A percentile compares a stretch with the other conserved stretches of the same genome.
Evolutionary conservation across 1,140 invertebrate genomes (phyloP).

Genomic region (Euura lappo): DNA sequence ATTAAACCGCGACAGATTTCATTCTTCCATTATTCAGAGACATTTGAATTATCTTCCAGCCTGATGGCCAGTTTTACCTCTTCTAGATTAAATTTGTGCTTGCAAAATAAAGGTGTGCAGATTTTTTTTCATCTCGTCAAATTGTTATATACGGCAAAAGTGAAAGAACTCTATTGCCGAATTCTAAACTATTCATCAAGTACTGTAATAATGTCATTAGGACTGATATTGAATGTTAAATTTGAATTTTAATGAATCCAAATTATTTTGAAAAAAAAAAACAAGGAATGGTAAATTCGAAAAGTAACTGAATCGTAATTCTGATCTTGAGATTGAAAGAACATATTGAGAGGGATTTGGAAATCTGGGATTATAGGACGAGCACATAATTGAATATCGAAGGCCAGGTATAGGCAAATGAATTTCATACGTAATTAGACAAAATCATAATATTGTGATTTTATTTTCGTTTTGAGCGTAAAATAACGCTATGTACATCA

Average conservation of each 20-base stretch:
- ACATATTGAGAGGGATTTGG: background rate
- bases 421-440: conserved; percentile 4
- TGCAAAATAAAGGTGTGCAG: background rate
- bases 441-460: conserved; percentile 1
- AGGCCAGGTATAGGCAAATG: background rate
- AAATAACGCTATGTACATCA: conserved; percentile 51
- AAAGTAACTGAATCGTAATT: background rate
- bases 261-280: background rate
- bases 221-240: background rate
- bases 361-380: background rate
- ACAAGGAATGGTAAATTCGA: background rate
- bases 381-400: background rate
- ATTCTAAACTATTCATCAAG: too few relatives aligned
- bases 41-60: too few relatives aligned
- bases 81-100: background rate
- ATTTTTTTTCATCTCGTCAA: background rate
- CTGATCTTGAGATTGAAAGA: background rate
- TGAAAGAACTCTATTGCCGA: background rate
- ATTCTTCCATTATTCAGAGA: too few relatives aligned
- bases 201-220: background rate
- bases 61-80: background rate
- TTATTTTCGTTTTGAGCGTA: conserved; percentile 12
- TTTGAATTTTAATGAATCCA: background rate
- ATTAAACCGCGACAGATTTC: too few relatives aligned
- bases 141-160: background rate